Base-by-base conservation (phyloP, 2,888 invertebrate species). In the Keiferia lycopersicella region DNA sequence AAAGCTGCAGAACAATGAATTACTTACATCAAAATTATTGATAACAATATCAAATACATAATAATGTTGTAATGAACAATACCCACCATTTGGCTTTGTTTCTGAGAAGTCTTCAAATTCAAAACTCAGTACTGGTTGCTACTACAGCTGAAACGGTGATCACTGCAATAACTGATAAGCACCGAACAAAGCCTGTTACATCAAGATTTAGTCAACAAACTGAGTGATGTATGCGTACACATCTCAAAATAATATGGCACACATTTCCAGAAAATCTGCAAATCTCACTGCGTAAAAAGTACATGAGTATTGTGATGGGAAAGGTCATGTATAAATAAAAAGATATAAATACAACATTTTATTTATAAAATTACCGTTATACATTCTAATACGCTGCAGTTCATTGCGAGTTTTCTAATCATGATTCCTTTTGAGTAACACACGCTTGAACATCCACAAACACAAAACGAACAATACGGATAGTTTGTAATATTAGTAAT, bases 161-260 rank as follows among this genome's bases (percentile, higher is more conserved):
- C 73, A 75, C 73, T 76, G 68, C 65, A 65, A 69, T 70, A 73
- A 73, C 65, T 74, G 73, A 71, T 72, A 72, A 71, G 69, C 67
- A 60, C 68, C 62, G 69, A 73, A 73, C 76, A 73, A 74, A 77
- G 74, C 71, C 56, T 71, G 73, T 75, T 75, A 71, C 61, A 69
- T 70, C 70, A 69, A 70, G 71, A 68, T 69, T 70, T 71, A 38
- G 68, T 72, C 71, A 74, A 73, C 71, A 75, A 70, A 14, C 14
- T 34, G 16, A 10, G 8, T 16, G 12, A 10, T 22, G 22, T 16
- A 50, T 2, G 53, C 18, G 4, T 38, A 39, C 34, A 57, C 16
- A 57, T 57, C 26, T 30, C 26, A 57, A 26, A n/a, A 58, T 26
- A 56, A 56, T 38, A 34, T 14, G 20, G 4, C 22, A 58, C 38